Percentiles rank a stretch among this genome's conserved stretches.
Evolutionary conservation across 1,140 invertebrate species (phyloP).

Genomic region (Zophobas atratus): DNA sequence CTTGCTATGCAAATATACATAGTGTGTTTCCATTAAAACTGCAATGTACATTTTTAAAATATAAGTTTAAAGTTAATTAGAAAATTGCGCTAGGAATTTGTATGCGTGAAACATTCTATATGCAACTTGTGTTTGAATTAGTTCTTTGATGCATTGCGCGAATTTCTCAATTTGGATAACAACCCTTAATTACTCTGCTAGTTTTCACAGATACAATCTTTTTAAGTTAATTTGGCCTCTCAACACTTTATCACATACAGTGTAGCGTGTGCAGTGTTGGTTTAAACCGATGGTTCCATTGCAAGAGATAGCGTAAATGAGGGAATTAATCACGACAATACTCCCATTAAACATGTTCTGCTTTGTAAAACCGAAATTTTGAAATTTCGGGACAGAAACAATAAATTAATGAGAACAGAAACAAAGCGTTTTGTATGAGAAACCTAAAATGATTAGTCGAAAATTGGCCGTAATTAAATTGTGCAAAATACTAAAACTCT

Average conservation of each 20-base stretch:
- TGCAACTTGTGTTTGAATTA: no score
- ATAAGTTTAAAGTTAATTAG: no score
- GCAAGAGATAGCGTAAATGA: not conserved
- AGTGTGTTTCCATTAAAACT: no score
- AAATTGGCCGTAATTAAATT: constrained; percentile 49
- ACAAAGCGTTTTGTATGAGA: constrained; percentile 24
- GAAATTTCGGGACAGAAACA: not conserved
- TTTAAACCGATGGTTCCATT: not conserved
- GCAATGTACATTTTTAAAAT: no score
- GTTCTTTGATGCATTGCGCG: no score
- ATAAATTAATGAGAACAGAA: not conserved
- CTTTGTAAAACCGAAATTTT: not conserved
- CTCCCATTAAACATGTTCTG: not conserved
- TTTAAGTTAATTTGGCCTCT: not conserved
- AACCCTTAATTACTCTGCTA: not conserved
- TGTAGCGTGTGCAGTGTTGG: not conserved
- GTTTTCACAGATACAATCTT: not conserved
- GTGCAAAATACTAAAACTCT: constrained; percentile 50
- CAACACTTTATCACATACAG: not conserved
- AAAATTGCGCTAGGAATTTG: no score
- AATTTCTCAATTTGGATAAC: no score
- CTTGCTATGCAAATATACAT: no score
- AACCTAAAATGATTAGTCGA: constrained; percentile 28
- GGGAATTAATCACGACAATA: not conserved
- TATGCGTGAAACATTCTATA: no score